These are phyloP conservation scores for Fulmarus glacialis DNA, from an alignment of 2,113 vertebrate species.

Conservation along the genomic window DNA sequence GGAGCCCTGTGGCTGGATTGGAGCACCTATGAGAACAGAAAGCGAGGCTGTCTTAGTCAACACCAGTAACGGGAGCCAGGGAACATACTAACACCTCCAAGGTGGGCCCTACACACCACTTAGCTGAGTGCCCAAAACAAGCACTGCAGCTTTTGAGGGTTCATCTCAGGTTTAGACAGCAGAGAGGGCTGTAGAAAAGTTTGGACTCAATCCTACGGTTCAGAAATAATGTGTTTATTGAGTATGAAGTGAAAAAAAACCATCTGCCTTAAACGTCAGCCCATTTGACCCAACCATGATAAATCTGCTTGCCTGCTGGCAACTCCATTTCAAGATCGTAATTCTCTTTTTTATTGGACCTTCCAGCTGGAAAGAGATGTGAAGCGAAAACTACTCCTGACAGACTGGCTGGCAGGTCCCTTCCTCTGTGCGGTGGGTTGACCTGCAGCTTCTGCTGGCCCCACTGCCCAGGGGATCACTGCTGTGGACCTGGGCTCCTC, in stretches of 20 bases:
- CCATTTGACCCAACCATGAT: not conserved
- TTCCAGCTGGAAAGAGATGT: not conserved
- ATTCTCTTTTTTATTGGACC: not conserved
- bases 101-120: not conserved
- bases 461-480: not conserved
- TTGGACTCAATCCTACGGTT: not conserved
- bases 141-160: not conserved
- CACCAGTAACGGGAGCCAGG: no score
- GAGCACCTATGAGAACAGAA: not conserved
- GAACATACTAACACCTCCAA: not conserved
- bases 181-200: not conserved
- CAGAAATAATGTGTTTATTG: not conserved
- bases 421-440: accelerated
- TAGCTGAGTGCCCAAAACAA: not conserved
- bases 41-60: not conserved
- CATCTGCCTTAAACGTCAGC: not conserved
- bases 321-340: not conserved
- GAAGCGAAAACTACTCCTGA: not conserved
- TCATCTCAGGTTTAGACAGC: not conserved
- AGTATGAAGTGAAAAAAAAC: not conserved
- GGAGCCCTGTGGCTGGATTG: not conserved
- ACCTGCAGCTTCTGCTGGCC: not conserved
- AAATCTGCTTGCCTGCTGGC: not conserved
- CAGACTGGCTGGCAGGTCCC: not conserved
- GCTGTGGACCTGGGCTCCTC: not conserved